Evolutionary conservation across 2,888 invertebrate genomes (phyloP), one percentile per base, ranked within the genome.

Genomic region (Xylota segnis): DNA sequence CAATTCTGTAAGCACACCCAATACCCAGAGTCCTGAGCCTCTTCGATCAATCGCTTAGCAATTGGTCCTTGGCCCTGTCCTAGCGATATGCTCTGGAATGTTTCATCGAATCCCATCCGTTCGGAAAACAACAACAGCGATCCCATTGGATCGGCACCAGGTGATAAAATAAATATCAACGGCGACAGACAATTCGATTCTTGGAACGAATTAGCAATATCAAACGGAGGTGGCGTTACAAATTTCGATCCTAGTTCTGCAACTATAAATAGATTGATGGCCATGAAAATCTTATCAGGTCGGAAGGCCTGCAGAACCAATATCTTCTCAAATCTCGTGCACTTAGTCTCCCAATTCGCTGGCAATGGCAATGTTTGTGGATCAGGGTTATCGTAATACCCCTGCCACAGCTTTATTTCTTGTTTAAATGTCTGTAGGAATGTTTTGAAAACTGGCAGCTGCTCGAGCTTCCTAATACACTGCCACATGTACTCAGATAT

Each of bases 31-130:
- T 96, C 96, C 87, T 95, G 94, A 4, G 97, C 96, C 59, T 94
- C 92, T 79, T 93, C 93, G 92, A 97, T 95, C 94, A 97, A 93
- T 29, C 94, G 94, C 89, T 96, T 96, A 0, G 98, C 98, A 58
- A 96, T 93, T 0, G 97, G 97, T 0, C 97, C 97, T 91, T 98
- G 98, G 0, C 97, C 98, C 91, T 98, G 97, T 0, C 98, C 98
- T 10, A 98, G 93, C 0, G 98, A 98, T 86, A 98, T 97, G 87
- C 96, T 96, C 89, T 95, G 95, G 89, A 98, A 94, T 37, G 96
- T 94, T 89, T 95, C 95, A 16, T 94, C 93, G 93, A 96, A 95
- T 88, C 95, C 95, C 94, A 96, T 94, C 89, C 94, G 95, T 63
- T 97, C 97, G 0, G 97, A 97, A 90, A 97, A 98, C 89, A 89